Base-by-base conservation (phyloP, 2,113 vertebrate species). In the Elanus axillaris region DNA sequence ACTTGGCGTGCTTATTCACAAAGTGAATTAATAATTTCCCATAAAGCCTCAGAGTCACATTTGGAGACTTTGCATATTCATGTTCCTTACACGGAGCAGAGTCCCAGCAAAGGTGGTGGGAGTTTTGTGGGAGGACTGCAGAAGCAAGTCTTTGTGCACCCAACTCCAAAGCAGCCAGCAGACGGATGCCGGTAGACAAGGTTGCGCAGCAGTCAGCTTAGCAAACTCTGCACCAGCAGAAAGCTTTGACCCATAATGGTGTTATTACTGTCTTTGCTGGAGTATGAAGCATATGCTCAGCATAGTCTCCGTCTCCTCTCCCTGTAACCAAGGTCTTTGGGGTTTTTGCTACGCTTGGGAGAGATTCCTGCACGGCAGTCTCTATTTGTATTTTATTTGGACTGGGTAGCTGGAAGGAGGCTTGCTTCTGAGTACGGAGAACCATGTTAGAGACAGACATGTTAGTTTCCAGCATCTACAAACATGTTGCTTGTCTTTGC, bases 1-100 rank as follows among this genome's bases (percentile, higher is more conserved):
- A 0, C n/a, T n/a, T 32, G 27, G 31, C 10, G 4, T 60, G 29
- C 10, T 47, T 55, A 25, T 45, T 40, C 34, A 45, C 27, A 17
- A 42, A 43, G 47, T 13, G 50, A 75, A 29, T 66, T 19, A 25
- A 42, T 43, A 25, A 48, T 62, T 69, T 81, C 31, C 40, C 20
- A 0, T 60, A 17, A 60, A 88, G 48, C 22, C 40, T 16, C 2
- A 0, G 34, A 36, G 42, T 2, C 8, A 31, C 29, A 5, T 62
- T 17, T n/a, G 67, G 43, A 56, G 10, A 25, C 10, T 18, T 68
- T 13, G 29, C 4, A 0, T 38, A 5, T 66, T 27, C 9, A 0
- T 2, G 32, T 40, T 48, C 55, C 67, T 87, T 17, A 13, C 25
- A 2, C 3, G 7, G 14, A 45, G 27, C 45, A 7, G 40, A n/a